Conservation (phyloP, 2,888 invertebrate genomes). For the Meiosimyza platycephala region DNA sequence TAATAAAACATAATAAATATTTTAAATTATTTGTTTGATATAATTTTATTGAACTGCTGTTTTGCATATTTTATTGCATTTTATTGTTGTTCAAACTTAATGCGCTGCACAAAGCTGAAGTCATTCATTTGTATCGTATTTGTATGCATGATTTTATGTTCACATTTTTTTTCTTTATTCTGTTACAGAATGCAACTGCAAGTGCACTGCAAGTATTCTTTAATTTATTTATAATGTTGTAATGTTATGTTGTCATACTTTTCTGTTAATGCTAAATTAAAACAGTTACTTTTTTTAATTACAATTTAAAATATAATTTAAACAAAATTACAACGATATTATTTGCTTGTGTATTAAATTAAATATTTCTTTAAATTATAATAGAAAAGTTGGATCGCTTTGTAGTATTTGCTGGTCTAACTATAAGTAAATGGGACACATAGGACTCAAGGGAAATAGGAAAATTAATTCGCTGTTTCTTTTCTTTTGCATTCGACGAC, state of each 20-base stretch:
- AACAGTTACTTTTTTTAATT: slow-evolving; percentile 18
- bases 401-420: slow-evolving; percentile 34
- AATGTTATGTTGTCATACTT: slow-evolving; percentile 3
- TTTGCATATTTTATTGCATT: slow-evolving; percentile 20
- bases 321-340: slow-evolving; percentile 26
- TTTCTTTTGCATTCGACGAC: slow-evolving; percentile 38
- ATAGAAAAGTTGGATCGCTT: slow-evolving; percentile 19
- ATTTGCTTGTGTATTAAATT: slow-evolving; percentile 25
- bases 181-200: no score
- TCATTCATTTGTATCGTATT: background rate
- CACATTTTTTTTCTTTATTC: background rate
- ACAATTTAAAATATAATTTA: slow-evolving; percentile 30
- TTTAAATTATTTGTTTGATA: slow-evolving; percentile 25
- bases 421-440: slow-evolving; percentile 5
- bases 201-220: background rate
- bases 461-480: slow-evolving; percentile 27
- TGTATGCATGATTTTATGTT: background rate
- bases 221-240: slow-evolving; percentile 7
- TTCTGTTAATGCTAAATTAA: slow-evolving; percentile 32
- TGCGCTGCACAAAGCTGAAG: slow-evolving; percentile 6
- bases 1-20: background rate
- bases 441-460: slow-evolving; percentile 24
- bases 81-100: slow-evolving; percentile 5
- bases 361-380: slow-evolving; percentile 20
- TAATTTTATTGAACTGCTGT: slow-evolving; percentile 34